Base-by-base conservation (phyloP, 53 echinoderm and acorn worm genomes). In the Mesocentrotus franciscanus region DNA sequence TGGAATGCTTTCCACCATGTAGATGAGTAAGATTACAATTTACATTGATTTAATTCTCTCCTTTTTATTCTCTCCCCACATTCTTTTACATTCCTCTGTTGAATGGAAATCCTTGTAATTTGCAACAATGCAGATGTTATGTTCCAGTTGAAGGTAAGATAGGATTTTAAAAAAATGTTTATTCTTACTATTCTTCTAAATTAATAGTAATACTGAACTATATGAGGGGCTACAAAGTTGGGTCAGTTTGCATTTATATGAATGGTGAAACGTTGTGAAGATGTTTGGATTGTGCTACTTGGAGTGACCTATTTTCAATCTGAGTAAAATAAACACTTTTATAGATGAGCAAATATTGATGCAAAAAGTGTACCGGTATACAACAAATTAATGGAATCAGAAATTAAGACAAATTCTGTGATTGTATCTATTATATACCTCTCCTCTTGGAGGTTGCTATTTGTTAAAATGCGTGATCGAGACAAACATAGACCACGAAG, bases 111-210 rank as follows among this genome's bases (percentile, higher is more conserved):
- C 34, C 36, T 3, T 20, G 8, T 42, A 11, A 5, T 2, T 81
- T 16, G 34, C 16, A 81, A 42, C 42, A 22, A 81, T 17, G 10
- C 92, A 92, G 92, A 92, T 92, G 92, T 92, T 15, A 68, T 92
- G 92, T 92, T 92, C 70, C 92, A 92, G 68, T 92, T 92, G 92
- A 92, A 34, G 92, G 92, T 92, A 64, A 70, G 68, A n/a, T 58
- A 57, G 56, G 3, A 8, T 35, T 9, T 16, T 8, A 13, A 14
- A 18, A 16, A 61, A 18, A 61, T 18, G 64, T 18, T 15, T 64
- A 18, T 20, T 64, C 15, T 64, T 49, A 2, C 6, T 49, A 74
- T 16, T 62, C 1, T 1, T 62, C 9, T 62, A 62, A 62, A 13
- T 62, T 62, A 12, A 9, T 60, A 60, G 60, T 60, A 8, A 60